Evolutionary conservation across 2,797 vertebrate species (phyloP).

Genomic region (Hozukius guyotensis): DNA sequence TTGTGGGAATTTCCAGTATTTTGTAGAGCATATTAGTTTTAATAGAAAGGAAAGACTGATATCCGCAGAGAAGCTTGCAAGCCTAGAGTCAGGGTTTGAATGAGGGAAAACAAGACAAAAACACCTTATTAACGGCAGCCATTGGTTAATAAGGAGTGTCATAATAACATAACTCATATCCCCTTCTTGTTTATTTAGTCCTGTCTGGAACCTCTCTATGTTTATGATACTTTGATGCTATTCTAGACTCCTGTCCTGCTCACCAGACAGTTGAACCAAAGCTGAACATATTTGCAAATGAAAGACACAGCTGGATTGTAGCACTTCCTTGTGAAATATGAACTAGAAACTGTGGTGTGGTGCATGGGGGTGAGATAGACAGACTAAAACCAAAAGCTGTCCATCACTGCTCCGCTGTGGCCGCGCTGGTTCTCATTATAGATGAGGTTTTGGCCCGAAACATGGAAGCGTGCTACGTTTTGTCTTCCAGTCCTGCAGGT

Average conservation of each 20-base stretch:
- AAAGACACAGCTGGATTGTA: conserved; percentile 9
- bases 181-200: conserved; percentile 9
- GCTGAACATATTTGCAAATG: conserved; percentile 13
- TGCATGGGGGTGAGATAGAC: not conserved
- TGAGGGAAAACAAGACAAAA: not conserved
- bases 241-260: not conserved
- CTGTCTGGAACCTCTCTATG: not conserved
- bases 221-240: conserved; percentile 13
- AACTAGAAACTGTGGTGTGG: conserved; percentile 20
- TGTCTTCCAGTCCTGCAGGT: conserved; percentile 36
- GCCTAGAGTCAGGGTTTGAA: not conserved
- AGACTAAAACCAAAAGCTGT: conserved; percentile 37
- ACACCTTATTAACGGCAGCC: not conserved
- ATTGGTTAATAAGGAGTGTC: not conserved
- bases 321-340: conserved; percentile 47
- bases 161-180: not conserved
- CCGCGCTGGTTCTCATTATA: conserved; percentile 60
- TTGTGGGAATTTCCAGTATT: conserved; percentile 44
- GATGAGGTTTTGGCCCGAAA: conserved; percentile 45
- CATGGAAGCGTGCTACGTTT: conserved; percentile 42
- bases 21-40: not conserved
- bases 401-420: conserved; percentile 36
- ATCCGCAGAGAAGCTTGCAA: not conserved
- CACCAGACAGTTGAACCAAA: conserved; percentile 1
- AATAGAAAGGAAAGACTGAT: conserved; percentile 2